phyloP scores from a whole-genome alignment of 2,113 vertebrate species.

The Pomatostomus ruficeps region DNA sequence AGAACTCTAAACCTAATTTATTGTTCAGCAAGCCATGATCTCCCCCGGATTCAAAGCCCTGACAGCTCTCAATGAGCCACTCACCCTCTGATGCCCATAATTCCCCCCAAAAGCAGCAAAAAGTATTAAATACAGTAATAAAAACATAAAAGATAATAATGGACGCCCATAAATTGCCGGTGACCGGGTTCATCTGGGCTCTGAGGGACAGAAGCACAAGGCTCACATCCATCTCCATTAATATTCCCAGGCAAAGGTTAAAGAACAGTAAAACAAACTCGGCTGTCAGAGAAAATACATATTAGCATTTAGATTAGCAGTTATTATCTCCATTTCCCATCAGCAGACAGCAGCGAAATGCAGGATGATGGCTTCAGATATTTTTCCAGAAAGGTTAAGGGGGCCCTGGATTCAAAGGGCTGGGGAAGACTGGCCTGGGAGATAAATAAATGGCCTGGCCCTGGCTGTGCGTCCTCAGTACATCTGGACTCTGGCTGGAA shows the following conservation, averaged over 20 bases:
- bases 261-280: background rate
- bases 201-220: background rate
- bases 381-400: background rate
- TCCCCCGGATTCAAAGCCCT: background rate
- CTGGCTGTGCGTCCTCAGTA: background rate
- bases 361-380: background rate
- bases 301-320: constrained; percentile 47
- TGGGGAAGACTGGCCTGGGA: background rate
- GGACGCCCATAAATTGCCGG: background rate
- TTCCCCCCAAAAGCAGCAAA: background rate
- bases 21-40: background rate
- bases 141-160: background rate
- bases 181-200: background rate
- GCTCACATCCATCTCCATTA: background rate
- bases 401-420: background rate
- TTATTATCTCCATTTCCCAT: constrained; percentile 7
- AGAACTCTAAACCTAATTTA: background rate
- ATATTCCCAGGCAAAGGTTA: background rate
- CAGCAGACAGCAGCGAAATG: background rate
- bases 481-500: constrained; percentile 3
- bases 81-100: background rate
- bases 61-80: background rate
- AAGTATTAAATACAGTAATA: background rate
- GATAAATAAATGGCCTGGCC: background rate
- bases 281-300: constrained; percentile 1